Conservation (phyloP, 2,113 vertebrate genomes). For the Syngnathus floridae region DNA sequence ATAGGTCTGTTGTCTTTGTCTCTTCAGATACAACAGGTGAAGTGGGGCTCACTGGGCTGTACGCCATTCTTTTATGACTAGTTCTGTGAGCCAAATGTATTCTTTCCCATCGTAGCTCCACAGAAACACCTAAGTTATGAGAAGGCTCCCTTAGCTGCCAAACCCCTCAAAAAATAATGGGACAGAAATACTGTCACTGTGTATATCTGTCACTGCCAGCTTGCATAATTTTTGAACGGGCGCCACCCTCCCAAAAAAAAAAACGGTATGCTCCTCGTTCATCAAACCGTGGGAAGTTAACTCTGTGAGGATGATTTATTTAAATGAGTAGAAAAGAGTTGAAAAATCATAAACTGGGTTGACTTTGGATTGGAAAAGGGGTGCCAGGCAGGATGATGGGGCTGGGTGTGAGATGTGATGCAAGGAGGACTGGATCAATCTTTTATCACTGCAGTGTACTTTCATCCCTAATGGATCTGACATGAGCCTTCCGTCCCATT, state of each 20-base stretch:
- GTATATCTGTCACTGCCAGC: conserved; percentile 6
- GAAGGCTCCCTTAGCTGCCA: background rate
- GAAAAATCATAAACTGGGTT: conserved; percentile 49
- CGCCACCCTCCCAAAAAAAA: conserved; percentile 3
- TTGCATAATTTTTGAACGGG: conserved; percentile 10
- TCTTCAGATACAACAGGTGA: conserved; percentile 54
- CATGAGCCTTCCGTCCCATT: conserved; percentile 55
- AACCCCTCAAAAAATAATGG: background rate
- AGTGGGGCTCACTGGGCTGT: conserved; percentile 32
- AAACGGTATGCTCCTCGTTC: conserved; percentile 23
- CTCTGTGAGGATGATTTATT: conserved; percentile 43
- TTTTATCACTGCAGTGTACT: conserved; percentile 59
- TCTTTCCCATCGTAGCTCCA: conserved; percentile 11
- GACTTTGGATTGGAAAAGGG: conserved; percentile 45
- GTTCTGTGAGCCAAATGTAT: conserved; percentile 30
- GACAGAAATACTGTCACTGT: conserved; percentile 7
- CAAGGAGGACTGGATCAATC: conserved; percentile 60
- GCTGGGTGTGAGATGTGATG: conserved; percentile 48
- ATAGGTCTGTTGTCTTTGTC: conserved; percentile 45
- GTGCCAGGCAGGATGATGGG: conserved; percentile 29
- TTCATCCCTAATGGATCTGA: conserved; percentile 61
- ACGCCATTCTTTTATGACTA: conserved; percentile 28
- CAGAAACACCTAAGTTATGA: conserved; percentile 15
- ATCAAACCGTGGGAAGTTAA: conserved; percentile 30
- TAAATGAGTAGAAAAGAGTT: conserved; percentile 38